Evolutionary conservation across 2,888 invertebrate species (phyloP).

Genomic region (Drosophila macrospina): DNA sequence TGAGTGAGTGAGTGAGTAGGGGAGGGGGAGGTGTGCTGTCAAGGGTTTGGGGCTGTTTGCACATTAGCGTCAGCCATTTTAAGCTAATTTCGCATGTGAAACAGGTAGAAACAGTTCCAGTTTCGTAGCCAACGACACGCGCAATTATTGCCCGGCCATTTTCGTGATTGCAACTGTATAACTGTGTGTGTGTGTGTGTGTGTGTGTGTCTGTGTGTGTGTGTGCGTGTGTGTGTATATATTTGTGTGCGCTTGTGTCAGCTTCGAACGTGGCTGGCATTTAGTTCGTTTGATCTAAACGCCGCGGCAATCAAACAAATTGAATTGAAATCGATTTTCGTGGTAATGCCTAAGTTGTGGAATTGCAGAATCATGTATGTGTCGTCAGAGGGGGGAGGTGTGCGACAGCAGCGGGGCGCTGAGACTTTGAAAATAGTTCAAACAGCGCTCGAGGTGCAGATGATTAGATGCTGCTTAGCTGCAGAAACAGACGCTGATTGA

Average conservation of each 20-base stretch:
- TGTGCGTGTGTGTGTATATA: conserved; percentile 14
- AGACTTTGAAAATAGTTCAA: conserved; percentile 15
- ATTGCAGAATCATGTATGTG: conserved; percentile 45
- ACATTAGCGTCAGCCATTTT: conserved; percentile 76
- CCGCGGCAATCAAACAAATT: conserved; percentile 75
- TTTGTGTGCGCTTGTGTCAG: conserved; percentile 35
- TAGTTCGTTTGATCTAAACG: conserved; percentile 74
- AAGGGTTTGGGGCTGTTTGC: conserved; percentile 54
- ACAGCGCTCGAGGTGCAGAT: conserved; percentile 1
- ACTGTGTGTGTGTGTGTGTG: conserved; percentile 17
- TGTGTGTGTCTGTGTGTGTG: conserved; percentile 20
- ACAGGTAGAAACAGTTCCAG: conserved; percentile 76
- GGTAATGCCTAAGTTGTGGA: conserved; percentile 49
- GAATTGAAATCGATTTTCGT: conserved; percentile 75
- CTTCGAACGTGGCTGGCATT: conserved; percentile 71
- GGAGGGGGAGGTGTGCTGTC: conserved; percentile 20
- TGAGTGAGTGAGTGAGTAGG: no score
- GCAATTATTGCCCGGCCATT: conserved; percentile 80
- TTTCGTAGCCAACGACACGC: conserved; percentile 75
- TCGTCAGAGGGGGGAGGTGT: no score
- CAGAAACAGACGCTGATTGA: neutral
- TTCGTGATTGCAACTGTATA: conserved; percentile 67
- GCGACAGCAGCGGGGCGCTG: neutral
- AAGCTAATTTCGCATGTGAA: conserved; percentile 78
- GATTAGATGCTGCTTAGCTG: conserved; percentile 11